These are phyloP conservation scores for Hiodon alosoides DNA, from an alignment of 2,113 vertebrate species.

Conservation along the genomic window DNA sequence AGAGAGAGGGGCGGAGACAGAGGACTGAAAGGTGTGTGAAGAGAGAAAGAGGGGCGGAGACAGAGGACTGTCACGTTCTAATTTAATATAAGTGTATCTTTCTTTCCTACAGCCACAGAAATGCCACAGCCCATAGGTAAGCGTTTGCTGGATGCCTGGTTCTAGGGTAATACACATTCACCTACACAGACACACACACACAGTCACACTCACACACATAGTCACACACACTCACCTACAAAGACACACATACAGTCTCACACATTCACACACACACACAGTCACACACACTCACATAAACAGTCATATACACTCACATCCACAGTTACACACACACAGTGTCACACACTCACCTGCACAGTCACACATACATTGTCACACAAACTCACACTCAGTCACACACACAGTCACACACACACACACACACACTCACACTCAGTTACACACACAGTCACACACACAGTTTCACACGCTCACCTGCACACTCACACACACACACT, in stretches of 20 bases:
- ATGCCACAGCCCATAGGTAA: constrained; percentile 48
- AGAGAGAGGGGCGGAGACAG: background rate
- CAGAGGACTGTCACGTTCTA: background rate
- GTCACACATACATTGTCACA: no score
- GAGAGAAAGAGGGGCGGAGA: background rate
- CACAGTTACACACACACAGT: no score
- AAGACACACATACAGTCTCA: no score
- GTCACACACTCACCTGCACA: no score
- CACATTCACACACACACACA: no score
- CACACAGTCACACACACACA: no score
- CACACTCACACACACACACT: background rate
- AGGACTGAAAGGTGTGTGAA: background rate
- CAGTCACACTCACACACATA: background rate
- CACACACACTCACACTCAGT: background rate
- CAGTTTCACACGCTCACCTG: background rate
- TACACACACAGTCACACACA: background rate
- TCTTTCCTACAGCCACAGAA: constrained; percentile 43
- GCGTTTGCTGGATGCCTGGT: constrained; percentile 17
- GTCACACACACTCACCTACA: no score
- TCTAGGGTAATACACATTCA: background rate
- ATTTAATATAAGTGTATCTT: background rate
- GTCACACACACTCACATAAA: no score
- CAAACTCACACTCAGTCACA: no score
- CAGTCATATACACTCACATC: accelerated
- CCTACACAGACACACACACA: background rate